These are phyloP conservation scores for Drosophila lacertosa DNA, from an alignment of 1,140 invertebrate genomes.

Conservation along the genomic window DNA sequence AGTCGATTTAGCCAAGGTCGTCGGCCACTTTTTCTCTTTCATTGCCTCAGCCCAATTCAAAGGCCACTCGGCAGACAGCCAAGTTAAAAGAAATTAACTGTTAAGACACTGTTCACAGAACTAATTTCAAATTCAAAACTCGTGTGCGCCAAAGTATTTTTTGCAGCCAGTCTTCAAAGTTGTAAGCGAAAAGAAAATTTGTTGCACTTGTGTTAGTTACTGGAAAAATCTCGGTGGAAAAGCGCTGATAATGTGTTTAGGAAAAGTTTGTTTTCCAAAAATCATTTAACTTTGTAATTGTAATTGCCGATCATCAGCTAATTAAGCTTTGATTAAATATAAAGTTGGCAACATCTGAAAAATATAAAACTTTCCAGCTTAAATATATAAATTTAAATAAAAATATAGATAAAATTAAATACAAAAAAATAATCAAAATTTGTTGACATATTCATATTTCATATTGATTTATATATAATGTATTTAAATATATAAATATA, in stretches of 20 bases:
- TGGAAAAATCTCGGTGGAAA: not conserved
- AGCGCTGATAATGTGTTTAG: not conserved
- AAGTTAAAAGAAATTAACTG: conserved; percentile 3
- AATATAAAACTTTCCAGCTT: no score
- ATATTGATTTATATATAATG: no score
- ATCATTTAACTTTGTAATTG: no score
- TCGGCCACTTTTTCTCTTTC: not conserved
- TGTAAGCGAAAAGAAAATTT: not conserved
- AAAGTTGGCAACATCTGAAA: no score
- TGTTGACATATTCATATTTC: no score
- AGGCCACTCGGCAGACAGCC: conserved; percentile 24
- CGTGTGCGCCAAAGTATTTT: conserved; percentile 5
- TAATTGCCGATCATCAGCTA: no score
- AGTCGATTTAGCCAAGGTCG: conserved; percentile 25
- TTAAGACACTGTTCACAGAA: conserved; percentile 4
- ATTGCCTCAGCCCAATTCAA: conserved; percentile 2
- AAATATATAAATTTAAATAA: not conserved
- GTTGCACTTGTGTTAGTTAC: not conserved
- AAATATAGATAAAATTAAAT: not conserved
- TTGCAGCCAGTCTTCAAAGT: conserved; percentile 1
- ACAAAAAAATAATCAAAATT: no score
- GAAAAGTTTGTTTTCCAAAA: not conserved
- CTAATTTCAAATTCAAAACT: conserved; percentile 33
- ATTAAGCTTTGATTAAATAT: no score
- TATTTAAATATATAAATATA: no score